Percentiles rank a stretch among this genome's conserved stretches.
phyloP scores from a whole-genome alignment of 2,888 invertebrate genomes.

The Leptarthrus brevirostris region DNA sequence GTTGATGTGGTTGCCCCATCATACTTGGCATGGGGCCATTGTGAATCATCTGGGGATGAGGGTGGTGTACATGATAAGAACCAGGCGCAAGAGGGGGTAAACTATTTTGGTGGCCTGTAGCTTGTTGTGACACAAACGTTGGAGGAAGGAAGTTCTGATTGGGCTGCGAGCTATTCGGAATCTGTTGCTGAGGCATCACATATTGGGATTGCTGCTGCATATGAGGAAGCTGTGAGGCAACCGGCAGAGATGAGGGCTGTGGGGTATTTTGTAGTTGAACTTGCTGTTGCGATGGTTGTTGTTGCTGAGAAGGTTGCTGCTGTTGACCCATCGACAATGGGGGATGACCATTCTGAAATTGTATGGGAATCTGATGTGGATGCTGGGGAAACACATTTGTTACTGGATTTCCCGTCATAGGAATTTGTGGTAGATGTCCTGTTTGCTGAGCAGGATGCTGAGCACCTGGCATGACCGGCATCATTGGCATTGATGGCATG shows the following conservation, averaged over 20 bases:
- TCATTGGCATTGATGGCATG: constrained; percentile 52
- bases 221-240: constrained; percentile 52
- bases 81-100: constrained; percentile 25
- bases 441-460: constrained; percentile 48
- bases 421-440: constrained; percentile 50
- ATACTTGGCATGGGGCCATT: constrained; percentile 27
- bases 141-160: constrained; percentile 55
- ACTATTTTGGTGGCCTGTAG: constrained; percentile 8
- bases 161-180: constrained; percentile 23
- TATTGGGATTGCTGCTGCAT: constrained; percentile 55
- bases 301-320: constrained; percentile 51
- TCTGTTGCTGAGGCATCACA: constrained; percentile 27
- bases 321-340: constrained; percentile 55
- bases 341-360: constrained; percentile 63
- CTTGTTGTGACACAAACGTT: constrained; percentile 24
- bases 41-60: constrained; percentile 46
- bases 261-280: constrained; percentile 38
- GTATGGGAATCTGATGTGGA: constrained; percentile 58
- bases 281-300: constrained; percentile 55
- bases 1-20: background rate
- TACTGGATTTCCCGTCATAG: constrained; percentile 47
- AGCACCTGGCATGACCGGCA: constrained; percentile 50
- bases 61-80: constrained; percentile 37
- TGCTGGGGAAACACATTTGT: constrained; percentile 52
- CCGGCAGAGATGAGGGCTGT: background rate